These are phyloP conservation scores for Naso thynnoides DNA, from an alignment of 2,797 vertebrate species.

Conservation along the genomic window DNA sequence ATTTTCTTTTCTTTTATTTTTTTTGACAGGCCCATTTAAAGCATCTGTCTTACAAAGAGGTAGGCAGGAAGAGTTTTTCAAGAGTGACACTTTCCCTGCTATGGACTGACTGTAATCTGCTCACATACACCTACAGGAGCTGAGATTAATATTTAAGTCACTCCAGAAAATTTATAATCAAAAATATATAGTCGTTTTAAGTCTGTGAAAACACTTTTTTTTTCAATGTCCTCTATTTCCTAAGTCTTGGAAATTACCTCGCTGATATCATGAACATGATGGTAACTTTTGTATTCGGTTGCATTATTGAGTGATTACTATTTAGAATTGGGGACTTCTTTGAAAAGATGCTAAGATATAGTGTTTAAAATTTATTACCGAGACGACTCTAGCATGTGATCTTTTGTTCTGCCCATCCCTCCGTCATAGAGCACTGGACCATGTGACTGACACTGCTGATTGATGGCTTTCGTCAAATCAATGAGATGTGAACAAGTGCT, in stretches of 20 bases:
- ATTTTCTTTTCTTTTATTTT: constrained; percentile 67
- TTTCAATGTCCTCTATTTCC: not conserved
- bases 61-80: constrained; percentile 28
- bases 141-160: not conserved
- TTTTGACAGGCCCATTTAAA: constrained; percentile 73
- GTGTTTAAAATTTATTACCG: constrained; percentile 8
- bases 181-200: not conserved
- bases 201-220: too few species aligned
- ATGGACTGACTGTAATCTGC: not conserved
- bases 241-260: not conserved
- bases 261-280: not conserved
- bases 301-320: not conserved
- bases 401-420: constrained; percentile 30
- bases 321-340: not conserved
- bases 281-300: not conserved
- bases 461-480: constrained; percentile 78
- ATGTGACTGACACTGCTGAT: constrained; percentile 63
- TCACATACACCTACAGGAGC: constrained; percentile 3
- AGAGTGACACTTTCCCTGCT: constrained; percentile 2
- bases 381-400: constrained; percentile 17
- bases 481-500: constrained; percentile 81
- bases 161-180: not conserved
- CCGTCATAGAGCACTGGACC: constrained; percentile 42
- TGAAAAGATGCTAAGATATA: not conserved
- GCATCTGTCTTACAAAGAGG: constrained; percentile 41